Evolutionary conservation across 1,140 invertebrate genomes (phyloP).

Genomic region (Nasonia vitripennis): DNA sequence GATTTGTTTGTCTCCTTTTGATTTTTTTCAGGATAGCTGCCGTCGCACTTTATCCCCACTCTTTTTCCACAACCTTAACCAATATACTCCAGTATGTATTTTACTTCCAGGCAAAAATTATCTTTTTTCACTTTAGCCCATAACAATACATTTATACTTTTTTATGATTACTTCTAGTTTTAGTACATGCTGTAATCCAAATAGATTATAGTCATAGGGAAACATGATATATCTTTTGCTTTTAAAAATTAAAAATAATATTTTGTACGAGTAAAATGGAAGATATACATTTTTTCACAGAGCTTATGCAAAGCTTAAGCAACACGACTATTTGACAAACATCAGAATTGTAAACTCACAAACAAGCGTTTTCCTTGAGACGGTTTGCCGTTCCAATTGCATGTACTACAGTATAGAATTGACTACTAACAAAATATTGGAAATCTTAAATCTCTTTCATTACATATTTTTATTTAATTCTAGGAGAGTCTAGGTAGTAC

Average conservation of each 20-base stretch:
- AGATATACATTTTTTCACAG: constrained; percentile 12
- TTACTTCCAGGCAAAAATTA: constrained; percentile 47
- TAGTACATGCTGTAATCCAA: constrained; percentile 7
- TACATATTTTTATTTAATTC: constrained; percentile 53
- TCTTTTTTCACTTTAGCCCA: constrained; percentile 33
- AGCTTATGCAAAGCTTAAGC: constrained; percentile 13
- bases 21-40: constrained; percentile 74
- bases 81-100: constrained; percentile 45
- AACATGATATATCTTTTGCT: constrained; percentile 7
- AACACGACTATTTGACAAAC: neutral
- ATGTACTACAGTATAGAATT: neutral
- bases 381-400: neutral
- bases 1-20: constrained; percentile 56
- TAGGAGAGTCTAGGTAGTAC: constrained; percentile 74
- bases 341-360: constrained; percentile 5
- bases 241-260: neutral
- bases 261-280: neutral
- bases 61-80: constrained; percentile 32
- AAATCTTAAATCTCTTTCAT: neutral
- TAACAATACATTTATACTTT: constrained; percentile 44
- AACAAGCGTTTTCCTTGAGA: neutral
- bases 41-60: constrained; percentile 69
- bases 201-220: constrained; percentile 1
- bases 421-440: neutral
- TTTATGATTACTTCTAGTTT: constrained; percentile 22